These are phyloP conservation scores for Eolophus roseicapilla DNA, from an alignment of 2,113 vertebrate genomes.

Conservation along the genomic window DNA sequence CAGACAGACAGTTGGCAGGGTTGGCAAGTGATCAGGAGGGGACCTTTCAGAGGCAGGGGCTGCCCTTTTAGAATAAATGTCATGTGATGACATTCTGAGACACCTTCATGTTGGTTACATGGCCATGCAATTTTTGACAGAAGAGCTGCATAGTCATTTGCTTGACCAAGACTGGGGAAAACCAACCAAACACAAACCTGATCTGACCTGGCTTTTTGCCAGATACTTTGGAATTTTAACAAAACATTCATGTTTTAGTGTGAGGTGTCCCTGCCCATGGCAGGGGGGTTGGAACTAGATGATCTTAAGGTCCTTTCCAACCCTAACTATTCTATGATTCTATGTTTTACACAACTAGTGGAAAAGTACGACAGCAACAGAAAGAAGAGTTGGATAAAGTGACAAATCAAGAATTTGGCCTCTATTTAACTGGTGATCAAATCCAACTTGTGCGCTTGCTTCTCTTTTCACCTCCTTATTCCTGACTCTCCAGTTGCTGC, in stretches of 20 bases:
- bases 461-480: not conserved
- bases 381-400: not conserved
- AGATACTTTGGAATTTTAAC: not conserved
- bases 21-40: not conserved
- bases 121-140: not conserved
- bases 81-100: fast-evolving
- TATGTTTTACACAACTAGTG: not conserved
- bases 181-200: not conserved
- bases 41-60: not conserved
- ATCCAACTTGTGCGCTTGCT: not conserved
- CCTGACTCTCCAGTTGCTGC: not conserved
- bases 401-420: not conserved
- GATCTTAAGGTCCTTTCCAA: too few relatives aligned
- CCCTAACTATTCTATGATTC: too few relatives aligned
- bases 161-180: not conserved
- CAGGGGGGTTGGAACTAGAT: too few relatives aligned
- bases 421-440: not conserved
- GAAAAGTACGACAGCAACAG: not conserved
- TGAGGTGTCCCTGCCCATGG: too few relatives aligned
- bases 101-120: not conserved
- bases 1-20: not conserved
- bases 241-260: not conserved
- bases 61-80: not conserved
- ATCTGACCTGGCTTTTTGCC: not conserved
- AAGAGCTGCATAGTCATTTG: not conserved